Conservation (phyloP, 2,888 invertebrate species). For the Tetramorium bicarinatum region DNA sequence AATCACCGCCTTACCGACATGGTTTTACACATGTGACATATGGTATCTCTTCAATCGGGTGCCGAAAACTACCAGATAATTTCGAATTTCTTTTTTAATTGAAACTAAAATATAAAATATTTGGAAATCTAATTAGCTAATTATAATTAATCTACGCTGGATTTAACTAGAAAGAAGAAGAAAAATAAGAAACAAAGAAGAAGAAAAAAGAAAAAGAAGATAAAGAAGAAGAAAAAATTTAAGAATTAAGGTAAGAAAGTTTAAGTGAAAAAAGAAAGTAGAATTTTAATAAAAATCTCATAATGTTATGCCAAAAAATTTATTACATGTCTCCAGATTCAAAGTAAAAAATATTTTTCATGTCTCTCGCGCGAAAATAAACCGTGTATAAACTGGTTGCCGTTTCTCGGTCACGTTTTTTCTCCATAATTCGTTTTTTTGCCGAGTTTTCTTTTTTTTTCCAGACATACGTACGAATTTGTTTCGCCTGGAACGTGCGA, state of each 20-base stretch:
- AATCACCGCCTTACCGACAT: background rate
- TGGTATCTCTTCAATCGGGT: background rate
- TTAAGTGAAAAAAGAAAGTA: background rate
- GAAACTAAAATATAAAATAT: background rate
- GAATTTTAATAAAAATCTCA: background rate
- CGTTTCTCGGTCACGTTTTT: too few relatives aligned
- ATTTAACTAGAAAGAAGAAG: background rate
- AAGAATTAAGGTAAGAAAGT: background rate
- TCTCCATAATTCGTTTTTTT: too few relatives aligned
- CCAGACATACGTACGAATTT: too few relatives aligned
- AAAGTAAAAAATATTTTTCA: too few relatives aligned
- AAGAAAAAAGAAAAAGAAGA: background rate
- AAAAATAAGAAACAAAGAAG: background rate
- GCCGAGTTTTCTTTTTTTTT: too few relatives aligned
- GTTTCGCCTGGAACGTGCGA: too few relatives aligned
- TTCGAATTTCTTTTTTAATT: background rate
- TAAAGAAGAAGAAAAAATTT: background rate
- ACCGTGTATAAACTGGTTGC: too few relatives aligned
- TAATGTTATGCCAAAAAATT: background rate
- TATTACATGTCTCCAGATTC: background rate
- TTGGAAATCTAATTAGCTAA: conserved; percentile 2
- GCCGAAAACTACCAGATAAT: background rate
- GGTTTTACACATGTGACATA: background rate
- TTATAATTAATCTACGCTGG: background rate
- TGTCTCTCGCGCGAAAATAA: too few relatives aligned